Evolutionary conservation across 2,797 vertebrate species (phyloP), one percentile per base, ranked within the genome.

Genomic region (Avahi laniger): DNA sequence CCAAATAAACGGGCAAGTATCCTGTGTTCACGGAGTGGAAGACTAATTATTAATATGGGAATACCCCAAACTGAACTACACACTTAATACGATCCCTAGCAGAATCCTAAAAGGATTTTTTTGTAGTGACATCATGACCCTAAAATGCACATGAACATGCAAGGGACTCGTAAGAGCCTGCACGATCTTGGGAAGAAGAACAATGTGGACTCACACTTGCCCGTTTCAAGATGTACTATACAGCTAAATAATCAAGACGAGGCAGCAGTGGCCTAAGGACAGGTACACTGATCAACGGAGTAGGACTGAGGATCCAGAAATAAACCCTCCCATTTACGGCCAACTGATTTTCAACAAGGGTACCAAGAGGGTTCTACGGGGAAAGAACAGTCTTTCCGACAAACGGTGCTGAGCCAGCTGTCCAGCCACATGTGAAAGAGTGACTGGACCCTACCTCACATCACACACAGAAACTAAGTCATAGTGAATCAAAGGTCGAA

Each of bases 401-500:
- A 22, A 22, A n/a, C 10, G 11, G 46, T 22, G 18, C 0, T 13
- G 30, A 50, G 15, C 9, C 20, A 13, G 0, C 26, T 0, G 20
- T n/a, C 35, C 4, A 30, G 22, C 50, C 76, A 35, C 38, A 7
- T 1, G 17, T 4, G 1, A 2, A 30, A 35, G 70, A 76, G 13
- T 1, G 13, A 28, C 4, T 13, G 70, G 28, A 26, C 24, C 12
- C 15, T 2, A 50, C 7, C 35, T 26, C 59, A 2, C 1, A 1
- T 7, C 35, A 28, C 0, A 2, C 0, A 5, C 22, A 43, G 18
- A 76, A 13, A 46, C 12, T 7, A 17, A 28, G 48, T 11, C 59
- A n/a, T 28, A 54, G n/a, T 1, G 15, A 8, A 80, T 20, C 78
- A 30, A 59, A 67, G 38, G 6, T 24, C 30, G 15, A 4, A 26